Base-by-base conservation (phyloP, 2,113 vertebrate species). In the Cinclus mexicanus region DNA sequence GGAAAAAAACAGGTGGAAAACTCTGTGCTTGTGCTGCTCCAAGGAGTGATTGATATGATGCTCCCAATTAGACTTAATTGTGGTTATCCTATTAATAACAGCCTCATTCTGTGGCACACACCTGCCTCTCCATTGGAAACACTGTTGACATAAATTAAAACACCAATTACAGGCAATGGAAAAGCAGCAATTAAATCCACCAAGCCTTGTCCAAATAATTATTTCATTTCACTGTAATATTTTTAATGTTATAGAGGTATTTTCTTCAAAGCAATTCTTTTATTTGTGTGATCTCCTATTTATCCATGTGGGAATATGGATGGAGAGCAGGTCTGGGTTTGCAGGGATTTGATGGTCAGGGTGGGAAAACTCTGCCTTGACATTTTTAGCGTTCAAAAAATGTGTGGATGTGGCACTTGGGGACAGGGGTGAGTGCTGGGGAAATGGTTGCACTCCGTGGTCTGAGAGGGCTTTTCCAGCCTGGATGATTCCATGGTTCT, bases 151-250 rank as follows among this genome's bases (percentile, higher is more conserved):
- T 8, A 35, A 63, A 49, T 63, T 85, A 46, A 90, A 92, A 44
- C 79, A 71, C 50, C 68, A 72, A 80, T 94, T 95, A 92, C 24
- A 18, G 0, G 1, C 13, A 1, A 49, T 25, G 53, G 86, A 88
- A 92, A 90, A 83, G 80, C 89, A 74, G 86, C 83, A 90, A 88
- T 95, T 92, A 92, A 80, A 80, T 24, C 68, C 47, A 5, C 63
- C 19, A 50, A 83, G 33, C 57, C n/a, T 88, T 64, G 63, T 82
- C 57, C 61, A 80, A 88, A 65, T 72, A 56, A 77, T 17, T 3
- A 55, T 79, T 90, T 68, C 2, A 88, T 56, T 79, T 55, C 57
- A 41, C 41, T 26, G 37, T 10, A 20, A 37, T 52, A 46, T 77
- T 88, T 90, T 83, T 65, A 11, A 56, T 1, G 3, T 56, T 76